A percentile compares a stretch with the other conserved stretches of the same genome.
phyloP scores from a whole-genome alignment of 2,888 invertebrate species.

The Dascillus cervinus region DNA sequence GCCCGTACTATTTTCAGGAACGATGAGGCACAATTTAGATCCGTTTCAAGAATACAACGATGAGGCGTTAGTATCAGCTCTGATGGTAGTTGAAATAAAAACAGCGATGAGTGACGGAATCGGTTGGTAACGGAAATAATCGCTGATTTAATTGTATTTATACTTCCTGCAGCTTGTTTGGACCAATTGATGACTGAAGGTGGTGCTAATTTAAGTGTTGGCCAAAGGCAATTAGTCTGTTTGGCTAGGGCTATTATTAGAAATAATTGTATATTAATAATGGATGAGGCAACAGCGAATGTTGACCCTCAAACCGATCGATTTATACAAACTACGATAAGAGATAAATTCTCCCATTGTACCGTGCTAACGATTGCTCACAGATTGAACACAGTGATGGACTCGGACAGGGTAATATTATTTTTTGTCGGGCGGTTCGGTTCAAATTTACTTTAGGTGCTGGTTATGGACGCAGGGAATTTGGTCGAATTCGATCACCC shows the following conservation, averaged over 20 bases:
- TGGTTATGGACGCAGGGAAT: constrained; percentile 72
- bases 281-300: constrained; percentile 55
- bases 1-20: constrained; percentile 59
- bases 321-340: constrained; percentile 49
- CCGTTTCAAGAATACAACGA: constrained; percentile 50
- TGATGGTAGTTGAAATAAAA: constrained; percentile 44
- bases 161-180: constrained; percentile 48
- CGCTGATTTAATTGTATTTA: too few relatives aligned
- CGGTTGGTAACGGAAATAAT: constrained; percentile 18
- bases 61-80: constrained; percentile 26
- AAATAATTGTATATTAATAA: constrained; percentile 61
- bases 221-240: constrained; percentile 73
- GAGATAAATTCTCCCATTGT: constrained; percentile 47
- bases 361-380: constrained; percentile 60
- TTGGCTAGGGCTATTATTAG: constrained; percentile 70
- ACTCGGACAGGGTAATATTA: constrained; percentile 47
- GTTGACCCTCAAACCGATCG: constrained; percentile 52
- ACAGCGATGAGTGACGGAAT: constrained; percentile 39
- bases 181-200: constrained; percentile 62
- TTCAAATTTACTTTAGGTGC: too few relatives aligned
- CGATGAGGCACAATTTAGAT: constrained; percentile 58
- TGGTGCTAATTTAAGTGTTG: constrained; percentile 70
- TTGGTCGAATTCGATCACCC: constrained; percentile 71
- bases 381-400: constrained; percentile 57
- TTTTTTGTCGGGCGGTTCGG: too few relatives aligned